Base-by-base conservation (phyloP, 2,113 vertebrate species). In the Pholis gunnellus region DNA sequence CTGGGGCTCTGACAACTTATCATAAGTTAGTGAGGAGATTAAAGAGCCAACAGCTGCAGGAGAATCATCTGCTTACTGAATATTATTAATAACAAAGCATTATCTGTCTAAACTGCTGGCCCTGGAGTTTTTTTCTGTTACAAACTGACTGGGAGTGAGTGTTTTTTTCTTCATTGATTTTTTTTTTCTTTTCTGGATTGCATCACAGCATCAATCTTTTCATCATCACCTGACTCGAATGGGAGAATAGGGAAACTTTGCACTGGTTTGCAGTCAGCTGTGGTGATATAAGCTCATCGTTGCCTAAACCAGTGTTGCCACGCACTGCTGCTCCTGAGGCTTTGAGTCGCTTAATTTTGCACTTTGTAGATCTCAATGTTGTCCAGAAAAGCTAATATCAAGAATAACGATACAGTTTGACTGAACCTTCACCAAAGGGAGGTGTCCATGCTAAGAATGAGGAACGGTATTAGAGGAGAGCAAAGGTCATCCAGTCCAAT, bases 11-110 rank as follows among this genome's bases (percentile, higher is more conserved):
- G 81, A 34, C 72, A 79, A 50, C 74, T 81, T 70, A 70, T 76
- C 56, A 84, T 10, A 78, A 77, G 75, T 84, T 57, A 88, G 64
- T 17, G 27, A 82, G 83, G 10, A 85, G 75, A 86, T 86, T 89
- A 81, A 89, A 73, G 44, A 87, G 73, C 64, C 82, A 78, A 63
- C 63, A 71, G 73, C 78, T 84, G 83, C 63, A 84, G 46, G 44
- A 81, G 54, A 22, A 82, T 89, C 75, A 83, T 87, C 75, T 79
- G 76, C 71, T 85, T 67, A 66, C 71, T 56, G 65, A 79, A 78
- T 76, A 82, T 72, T 54, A 85, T 82, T 81, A 84, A 81, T 66
- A 84, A 85, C 67, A 86, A 86, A 78, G 31, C 57, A 59, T 38
- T 61, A 71, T 80, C 40, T 77, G 68, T 78, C 72, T 67, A 72